Base-by-base conservation (phyloP, 2,113 vertebrate species). In the Suricata suricatta region DNA sequence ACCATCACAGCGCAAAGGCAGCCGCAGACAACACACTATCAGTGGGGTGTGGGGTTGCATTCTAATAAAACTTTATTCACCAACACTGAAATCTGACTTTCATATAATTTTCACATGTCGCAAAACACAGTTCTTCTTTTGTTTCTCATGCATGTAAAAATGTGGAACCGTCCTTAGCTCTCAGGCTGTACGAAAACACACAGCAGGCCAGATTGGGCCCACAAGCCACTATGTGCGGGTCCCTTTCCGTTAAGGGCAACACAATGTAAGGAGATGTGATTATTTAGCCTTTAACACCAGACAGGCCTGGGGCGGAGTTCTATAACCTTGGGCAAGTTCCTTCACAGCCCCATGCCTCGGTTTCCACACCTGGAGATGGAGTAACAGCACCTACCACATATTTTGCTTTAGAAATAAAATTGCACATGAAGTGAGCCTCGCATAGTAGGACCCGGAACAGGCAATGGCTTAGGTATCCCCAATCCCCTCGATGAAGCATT, bases 391-490 rank as follows among this genome's bases (percentile, higher is more conserved):
- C 0, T 2, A 72, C 44, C 19, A 57, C 25, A 52, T 13, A 12
- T 76, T 89, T 69, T 4, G 3, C 33, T 88, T 86, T 64, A 86
- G 71, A 86, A 90, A 82, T 38, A 27, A 82, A 97, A 81, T 15
- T 25, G 33, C 8, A 25, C n/a, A 10, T 13, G 47, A 7, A 57
- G 21, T 1, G 16, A 64, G 38, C 4, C 72, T 35, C 47, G 19
- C 17, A n/a, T 5, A 7, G 1, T 23, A 8, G 27, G 50, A 21
- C 21, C 77, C 8, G 5, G 0, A 38, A 25, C 2, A 90, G 19
- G 27, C 31, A 31, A 64, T 35, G 52, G 23, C 74, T 74, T 19
- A 71, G 60, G 33, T 44, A 47, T 35, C 50, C 23, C 16, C 4
- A 5, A 52, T 19, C 76, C 38, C 52, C 33, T 72, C 4, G 3